Conservation (phyloP, 1,140 invertebrate genomes). For the Macrotrachela quadricornifera region DNA sequence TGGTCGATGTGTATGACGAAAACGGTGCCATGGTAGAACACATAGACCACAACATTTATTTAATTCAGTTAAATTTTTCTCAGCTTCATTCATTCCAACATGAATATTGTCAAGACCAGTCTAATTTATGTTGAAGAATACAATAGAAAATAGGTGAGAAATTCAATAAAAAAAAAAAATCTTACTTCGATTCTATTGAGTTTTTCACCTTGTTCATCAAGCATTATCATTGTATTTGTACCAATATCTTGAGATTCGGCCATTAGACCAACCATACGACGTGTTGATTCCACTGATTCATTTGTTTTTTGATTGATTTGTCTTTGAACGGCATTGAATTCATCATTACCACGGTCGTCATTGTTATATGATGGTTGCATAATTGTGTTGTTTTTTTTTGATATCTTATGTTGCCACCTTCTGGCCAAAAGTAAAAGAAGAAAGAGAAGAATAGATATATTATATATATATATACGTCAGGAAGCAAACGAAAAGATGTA, state of each 20-base stretch:
- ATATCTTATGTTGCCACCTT: too few species aligned
- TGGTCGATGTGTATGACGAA: too few species aligned
- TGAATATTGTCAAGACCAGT: conserved; percentile 19
- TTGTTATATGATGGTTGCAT: too few species aligned
- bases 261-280: conserved; percentile 51
- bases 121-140: neutral
- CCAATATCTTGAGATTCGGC: conserved; percentile 89
- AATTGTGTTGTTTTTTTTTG: too few species aligned
- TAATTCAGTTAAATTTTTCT: conserved; percentile 96
- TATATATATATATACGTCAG: too few species aligned
- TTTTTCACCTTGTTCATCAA: conserved; percentile 98
- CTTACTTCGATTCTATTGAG: conserved; percentile 68
- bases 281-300: conserved; percentile 72
- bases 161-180: neutral
- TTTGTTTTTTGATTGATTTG: conserved; percentile 27
- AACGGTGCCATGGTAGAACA: conserved; percentile 68
- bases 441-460: too few species aligned
- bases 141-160: neutral
- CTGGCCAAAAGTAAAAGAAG: too few species aligned
- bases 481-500: too few species aligned
- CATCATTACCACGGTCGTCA: too few species aligned
- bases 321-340: too few species aligned
- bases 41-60: conserved; percentile 97
- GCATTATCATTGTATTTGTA: conserved; percentile 90
- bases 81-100: conserved; percentile 41